Conservation (phyloP, 2,797 vertebrate species). For the Eremophila alpestris region DNA sequence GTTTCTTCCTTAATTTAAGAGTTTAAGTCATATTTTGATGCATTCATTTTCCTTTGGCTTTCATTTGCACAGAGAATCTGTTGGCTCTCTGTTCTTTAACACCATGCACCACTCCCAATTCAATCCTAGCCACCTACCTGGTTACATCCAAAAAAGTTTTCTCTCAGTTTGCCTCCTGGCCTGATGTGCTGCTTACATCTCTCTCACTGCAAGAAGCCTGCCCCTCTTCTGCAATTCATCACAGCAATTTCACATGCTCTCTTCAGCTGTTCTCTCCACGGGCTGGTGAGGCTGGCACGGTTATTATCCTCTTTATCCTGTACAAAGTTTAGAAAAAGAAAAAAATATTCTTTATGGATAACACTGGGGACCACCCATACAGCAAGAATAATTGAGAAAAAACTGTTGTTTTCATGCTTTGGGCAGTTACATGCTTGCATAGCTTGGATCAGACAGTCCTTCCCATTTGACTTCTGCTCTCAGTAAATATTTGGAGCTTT, state of each 20-base stretch:
- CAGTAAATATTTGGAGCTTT: slow-evolving; percentile 52
- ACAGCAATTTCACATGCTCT: slow-evolving; percentile 54
- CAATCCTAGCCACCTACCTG: background rate
- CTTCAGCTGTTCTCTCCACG: slow-evolving; percentile 64
- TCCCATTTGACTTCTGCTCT: slow-evolving; percentile 40
- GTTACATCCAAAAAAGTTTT: background rate
- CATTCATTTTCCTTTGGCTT: background rate
- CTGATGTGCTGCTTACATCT: background rate
- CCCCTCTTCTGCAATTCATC: slow-evolving; percentile 42
- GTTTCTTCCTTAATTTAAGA: background rate
- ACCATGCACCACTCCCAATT: background rate
- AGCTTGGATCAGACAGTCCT: slow-evolving; percentile 22
- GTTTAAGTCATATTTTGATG: background rate
- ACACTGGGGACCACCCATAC: slow-evolving; percentile 51
- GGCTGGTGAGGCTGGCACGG: slow-evolving; percentile 21
- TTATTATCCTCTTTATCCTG: slow-evolving; percentile 47
- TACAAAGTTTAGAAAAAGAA: background rate
- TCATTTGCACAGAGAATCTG: background rate
- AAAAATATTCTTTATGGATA: slow-evolving; percentile 39
- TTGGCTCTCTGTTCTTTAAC: background rate
- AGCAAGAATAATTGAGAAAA: slow-evolving; percentile 38
- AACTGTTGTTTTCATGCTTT: slow-evolving; percentile 37
- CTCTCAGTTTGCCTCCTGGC: background rate
- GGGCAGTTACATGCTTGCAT: background rate
- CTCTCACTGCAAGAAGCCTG: background rate